Conservation (phyloP, 2,797 vertebrate genomes). For the Lagocephalus sceleratus region DNA sequence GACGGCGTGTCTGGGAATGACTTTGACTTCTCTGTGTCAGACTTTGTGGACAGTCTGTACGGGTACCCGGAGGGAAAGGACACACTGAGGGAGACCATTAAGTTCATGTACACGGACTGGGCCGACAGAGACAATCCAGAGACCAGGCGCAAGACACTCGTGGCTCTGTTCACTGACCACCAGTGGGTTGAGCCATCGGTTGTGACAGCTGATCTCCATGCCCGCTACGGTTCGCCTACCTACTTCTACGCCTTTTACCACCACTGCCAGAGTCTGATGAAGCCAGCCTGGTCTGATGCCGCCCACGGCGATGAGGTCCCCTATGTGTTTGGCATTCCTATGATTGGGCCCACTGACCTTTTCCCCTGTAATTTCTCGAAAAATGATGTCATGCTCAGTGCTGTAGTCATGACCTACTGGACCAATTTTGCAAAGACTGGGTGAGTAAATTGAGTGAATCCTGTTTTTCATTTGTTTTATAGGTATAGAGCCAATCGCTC, state of each 20-base stretch:
- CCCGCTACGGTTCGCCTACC: constrained; percentile 94
- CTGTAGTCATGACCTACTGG: constrained; percentile 99
- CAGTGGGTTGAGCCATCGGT: constrained; percentile 98
- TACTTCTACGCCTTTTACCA: constrained; percentile 99
- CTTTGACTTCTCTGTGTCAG: constrained; percentile 97
- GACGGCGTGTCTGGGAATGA: constrained; percentile 96
- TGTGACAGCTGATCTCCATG: constrained; percentile 94
- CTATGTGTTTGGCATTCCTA: constrained; percentile 96
- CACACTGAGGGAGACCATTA: constrained; percentile 95
- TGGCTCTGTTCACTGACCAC: constrained; percentile 97
- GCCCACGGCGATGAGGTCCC: constrained; percentile 98
- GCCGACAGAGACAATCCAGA: constrained; percentile 96
- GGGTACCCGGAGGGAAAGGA: constrained; percentile 98
- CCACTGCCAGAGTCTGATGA: constrained; percentile 99
- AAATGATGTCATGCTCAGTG: constrained; percentile 97
- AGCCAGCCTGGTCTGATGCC: constrained; percentile 95
- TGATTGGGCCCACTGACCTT: constrained; percentile 97
- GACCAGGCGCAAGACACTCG: constrained; percentile 93
- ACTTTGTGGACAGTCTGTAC: constrained; percentile 97
- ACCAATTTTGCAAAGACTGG: constrained; percentile 99
- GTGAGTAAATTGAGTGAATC: constrained; percentile 73
- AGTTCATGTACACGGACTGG: constrained; percentile 99
- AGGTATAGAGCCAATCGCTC: background rate
- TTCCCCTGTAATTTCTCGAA: constrained; percentile 99
- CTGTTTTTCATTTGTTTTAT: background rate